Evolutionary conservation across 2,888 invertebrate species (phyloP), one percentile per base, ranked within the genome.

Genomic region (Melieria picta): DNA sequence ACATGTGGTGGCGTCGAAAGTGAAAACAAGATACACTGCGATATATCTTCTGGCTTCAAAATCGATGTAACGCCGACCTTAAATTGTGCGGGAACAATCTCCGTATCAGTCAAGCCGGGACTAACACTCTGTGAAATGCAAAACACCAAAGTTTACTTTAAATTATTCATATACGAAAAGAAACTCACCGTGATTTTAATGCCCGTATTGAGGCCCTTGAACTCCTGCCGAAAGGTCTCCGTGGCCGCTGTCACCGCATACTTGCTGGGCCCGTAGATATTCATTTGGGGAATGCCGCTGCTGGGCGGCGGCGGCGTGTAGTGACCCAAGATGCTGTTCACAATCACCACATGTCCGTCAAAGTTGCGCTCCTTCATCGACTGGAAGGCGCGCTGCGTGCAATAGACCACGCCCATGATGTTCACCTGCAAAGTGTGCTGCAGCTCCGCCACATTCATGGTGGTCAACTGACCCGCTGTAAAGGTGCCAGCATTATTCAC

Each of bases 401-500:
- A 89, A 64, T 86, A 72, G 0, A 89, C 80, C 1, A 87, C 78
- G 4, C 87, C 89, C 77, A 85, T 87, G 0, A 88, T 73, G 79
- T 90, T 90, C 4, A 86, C 86, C 73, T 89, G 88, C 0, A 90
- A 78, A 0, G 87, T 79, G 46, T 84, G 76, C 55, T 80, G 78
- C 1, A 81, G 60, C 0, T 61, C 43, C 0, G 74, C 43, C 43
- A 72, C 63, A 5, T 79, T 75, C 80, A 82, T 80, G 16, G 78
- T 78, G n/a, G 76, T 70, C 48, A 84, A 65, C 30, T 76, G 73
- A 6, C 75, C 76, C 7, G n/a, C 0, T 50, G 4, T 11, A 43
- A 42, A 64, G 4, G 72, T 65, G 1, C 85, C 85, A 3, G 91
- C 91, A 79, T 90, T 90, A 79, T 91, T 91, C 3, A 91, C 80